phyloP scores from a whole-genome alignment of 2,797 vertebrate genomes.

The Anabacerthia variegaticeps region DNA sequence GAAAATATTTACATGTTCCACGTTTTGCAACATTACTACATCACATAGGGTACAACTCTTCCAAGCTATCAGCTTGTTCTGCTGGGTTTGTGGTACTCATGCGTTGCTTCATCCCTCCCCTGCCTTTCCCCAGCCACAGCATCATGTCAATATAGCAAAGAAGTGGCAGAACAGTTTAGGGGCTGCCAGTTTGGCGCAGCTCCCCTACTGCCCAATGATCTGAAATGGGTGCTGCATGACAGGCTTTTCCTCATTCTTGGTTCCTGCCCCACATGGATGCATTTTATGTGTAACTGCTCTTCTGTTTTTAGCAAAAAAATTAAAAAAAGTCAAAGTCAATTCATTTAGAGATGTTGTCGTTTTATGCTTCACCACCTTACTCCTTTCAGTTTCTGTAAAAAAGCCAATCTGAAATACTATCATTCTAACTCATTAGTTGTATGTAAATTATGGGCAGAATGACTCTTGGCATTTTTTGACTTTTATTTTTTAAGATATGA shows the following conservation, averaged over 20 bases:
- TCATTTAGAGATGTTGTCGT: not conserved
- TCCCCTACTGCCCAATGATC: accelerated
- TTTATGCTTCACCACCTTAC: not conserved
- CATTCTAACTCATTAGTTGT: not conserved
- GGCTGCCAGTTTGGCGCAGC: not conserved
- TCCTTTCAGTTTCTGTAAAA: not conserved
- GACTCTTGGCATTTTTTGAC: not conserved
- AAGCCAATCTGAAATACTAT: not conserved
- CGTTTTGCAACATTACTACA: not conserved
- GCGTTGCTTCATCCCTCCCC: accelerated
- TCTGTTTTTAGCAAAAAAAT: not conserved
- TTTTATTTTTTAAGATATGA: not conserved
- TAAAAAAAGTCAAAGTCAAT: not conserved
- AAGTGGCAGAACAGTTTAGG: not conserved
- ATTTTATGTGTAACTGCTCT: not conserved
- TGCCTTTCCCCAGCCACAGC: not conserved
- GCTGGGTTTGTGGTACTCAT: not conserved
- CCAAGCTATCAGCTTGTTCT: not conserved
- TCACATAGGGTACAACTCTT: not conserved
- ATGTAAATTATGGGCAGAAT: not conserved
- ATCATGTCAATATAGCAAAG: accelerated
- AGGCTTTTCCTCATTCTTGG: not conserved
- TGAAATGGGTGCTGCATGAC: not conserved
- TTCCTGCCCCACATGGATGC: not conserved
- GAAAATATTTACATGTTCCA: not conserved